Evolutionary conservation across 2,113 vertebrate species (phyloP), one percentile per base, ranked within the genome.

Genomic region (Stomatorhinus ivindoensis): DNA sequence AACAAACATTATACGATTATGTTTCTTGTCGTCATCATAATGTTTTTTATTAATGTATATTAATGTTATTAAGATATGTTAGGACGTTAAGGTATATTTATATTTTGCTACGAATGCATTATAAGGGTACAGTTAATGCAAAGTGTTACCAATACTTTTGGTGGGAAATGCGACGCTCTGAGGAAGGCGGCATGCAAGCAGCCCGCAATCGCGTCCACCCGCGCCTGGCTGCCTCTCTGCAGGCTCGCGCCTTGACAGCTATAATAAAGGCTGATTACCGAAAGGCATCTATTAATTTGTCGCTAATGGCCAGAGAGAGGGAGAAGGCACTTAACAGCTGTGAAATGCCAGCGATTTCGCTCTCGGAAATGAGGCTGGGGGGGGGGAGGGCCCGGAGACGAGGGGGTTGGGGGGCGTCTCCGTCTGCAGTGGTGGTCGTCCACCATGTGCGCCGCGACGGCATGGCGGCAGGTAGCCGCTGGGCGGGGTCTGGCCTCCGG

Each of bases 251-350:
- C n/a, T 73, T 91, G 91, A 91, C 90, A 88, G 87, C 89, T 24
- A 53, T 92, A 91, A 92, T 92, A 90, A 88, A 89, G 89, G 50
- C 88, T 91, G 91, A 92, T 91, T 89, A 91, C 89, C 88, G 90
- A 90, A 92, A 92, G 92, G 46, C 90, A 90, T 58, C 88, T 85
- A 69, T 92, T 90, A 92, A 92, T 90, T 90, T 73, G 55, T 87
- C 50, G 90, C 85, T 88, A 24, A 91, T 93, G 92, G 90, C 51
- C 0, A 15, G 91, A 89, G 85, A 89, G 89, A 93, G 89, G 89
- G 73, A 88, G 89, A 91, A 91, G 90, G 89, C 89, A 50, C 53
- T 82, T 24, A 90, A 89, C 89, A 92, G 90, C 92, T 92, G 89
- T 51, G 91, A 91, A 92, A 92, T 19, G 83, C 89, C 61, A 44